These are phyloP conservation scores for Heterotilapia buettikoferi DNA, from an alignment of 2,113 vertebrate species.

Conservation along the genomic window DNA sequence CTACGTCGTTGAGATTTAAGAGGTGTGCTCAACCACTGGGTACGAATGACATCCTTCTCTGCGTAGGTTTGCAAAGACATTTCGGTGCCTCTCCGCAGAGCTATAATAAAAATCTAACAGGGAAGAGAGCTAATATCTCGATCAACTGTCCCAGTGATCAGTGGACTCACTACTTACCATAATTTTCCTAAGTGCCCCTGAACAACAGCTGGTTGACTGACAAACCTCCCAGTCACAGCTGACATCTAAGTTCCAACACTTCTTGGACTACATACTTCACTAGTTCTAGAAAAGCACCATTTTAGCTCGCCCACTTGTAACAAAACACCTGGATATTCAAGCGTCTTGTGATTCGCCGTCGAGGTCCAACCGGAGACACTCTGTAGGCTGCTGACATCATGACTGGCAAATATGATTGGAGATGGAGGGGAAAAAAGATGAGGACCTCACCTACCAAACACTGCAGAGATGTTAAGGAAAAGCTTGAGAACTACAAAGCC, in stretches of 20 bases:
- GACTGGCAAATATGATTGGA: not conserved
- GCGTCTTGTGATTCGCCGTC: not conserved
- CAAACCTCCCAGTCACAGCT: not conserved
- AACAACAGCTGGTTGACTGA: not conserved
- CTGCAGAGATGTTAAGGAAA: not conserved
- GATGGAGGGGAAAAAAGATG: rapidly evolving
- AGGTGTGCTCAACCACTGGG: not conserved
- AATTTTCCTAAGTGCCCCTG: not conserved
- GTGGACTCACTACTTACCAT: not conserved
- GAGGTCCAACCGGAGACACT: not conserved
- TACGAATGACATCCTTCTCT: not conserved
- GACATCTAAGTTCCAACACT: not conserved
- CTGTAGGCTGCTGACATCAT: slow-evolving; percentile 6
- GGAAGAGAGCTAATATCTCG: not conserved
- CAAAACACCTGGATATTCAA: not conserved
- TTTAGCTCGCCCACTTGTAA: not conserved
- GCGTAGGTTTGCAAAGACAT: not conserved
- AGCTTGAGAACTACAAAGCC: slow-evolving; percentile 1
- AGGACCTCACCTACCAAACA: not conserved
- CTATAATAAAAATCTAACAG: not conserved
- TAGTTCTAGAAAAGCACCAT: not conserved
- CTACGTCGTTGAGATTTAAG: not conserved
- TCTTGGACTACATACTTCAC: not conserved
- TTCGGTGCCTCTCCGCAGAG: not conserved
- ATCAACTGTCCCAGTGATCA: not conserved